phyloP scores from a whole-genome alignment of 2,797 vertebrate species.

The Phrynocephalus vlangalii region DNA sequence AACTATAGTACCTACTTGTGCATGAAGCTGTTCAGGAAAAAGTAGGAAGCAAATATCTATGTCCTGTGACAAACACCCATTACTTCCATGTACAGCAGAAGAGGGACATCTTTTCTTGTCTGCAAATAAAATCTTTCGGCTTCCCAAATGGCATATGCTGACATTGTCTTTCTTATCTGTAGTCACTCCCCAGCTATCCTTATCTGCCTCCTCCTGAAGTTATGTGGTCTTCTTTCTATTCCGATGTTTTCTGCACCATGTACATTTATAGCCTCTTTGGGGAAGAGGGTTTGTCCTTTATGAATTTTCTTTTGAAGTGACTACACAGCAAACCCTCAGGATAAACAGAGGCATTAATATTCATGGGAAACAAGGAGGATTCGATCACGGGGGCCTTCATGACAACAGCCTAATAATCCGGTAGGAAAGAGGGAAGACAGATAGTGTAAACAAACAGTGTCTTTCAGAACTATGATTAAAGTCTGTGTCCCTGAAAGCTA shows the following conservation, averaged over 20 bases:
- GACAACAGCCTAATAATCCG: conserved; percentile 28
- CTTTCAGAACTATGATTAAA: conserved; percentile 39
- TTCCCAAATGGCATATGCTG: not conserved
- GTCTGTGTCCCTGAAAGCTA: conserved; percentile 2
- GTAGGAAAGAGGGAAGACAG: conserved; percentile 10
- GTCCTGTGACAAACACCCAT: not conserved
- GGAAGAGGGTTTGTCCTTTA: not conserved
- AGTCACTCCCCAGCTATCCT: not conserved
- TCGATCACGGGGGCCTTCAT: not conserved
- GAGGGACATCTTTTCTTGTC: not conserved
- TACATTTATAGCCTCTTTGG: conserved; percentile 2
- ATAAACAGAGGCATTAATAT: conserved; percentile 37
- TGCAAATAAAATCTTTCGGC: not conserved
- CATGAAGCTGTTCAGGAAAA: not conserved
- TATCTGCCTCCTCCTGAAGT: not conserved
- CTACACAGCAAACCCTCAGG: conserved; percentile 3
- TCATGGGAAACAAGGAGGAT: conserved; percentile 24
- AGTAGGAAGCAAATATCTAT: not conserved
- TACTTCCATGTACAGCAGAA: not conserved
- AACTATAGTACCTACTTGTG: not conserved
- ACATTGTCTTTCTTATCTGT: not conserved
- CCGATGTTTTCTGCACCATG: conserved; percentile 13
- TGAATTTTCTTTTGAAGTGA: conserved; percentile 30
- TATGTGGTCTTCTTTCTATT: not conserved
- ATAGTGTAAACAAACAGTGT: conserved; percentile 26